phyloP scores from a whole-genome alignment of 2,888 invertebrate species.

The Torymus aiolomorphi region DNA sequence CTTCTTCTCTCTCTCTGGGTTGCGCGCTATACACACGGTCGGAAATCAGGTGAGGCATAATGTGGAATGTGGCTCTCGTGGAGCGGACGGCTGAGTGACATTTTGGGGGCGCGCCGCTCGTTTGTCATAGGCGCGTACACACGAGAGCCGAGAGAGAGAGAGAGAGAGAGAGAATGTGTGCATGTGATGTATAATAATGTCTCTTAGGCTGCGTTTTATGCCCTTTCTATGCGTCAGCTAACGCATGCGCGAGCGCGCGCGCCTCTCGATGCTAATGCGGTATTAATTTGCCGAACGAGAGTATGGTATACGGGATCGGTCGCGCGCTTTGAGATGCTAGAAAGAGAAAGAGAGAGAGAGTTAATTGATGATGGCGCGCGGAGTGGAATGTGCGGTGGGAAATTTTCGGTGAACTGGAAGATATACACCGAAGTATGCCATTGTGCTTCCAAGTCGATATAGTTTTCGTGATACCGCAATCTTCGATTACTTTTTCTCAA shows the following conservation, averaged over 20 bases:
- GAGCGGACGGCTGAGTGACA: slow-evolving; percentile 69
- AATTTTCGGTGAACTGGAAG: too few species aligned
- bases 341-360: neutral
- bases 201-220: slow-evolving; percentile 10
- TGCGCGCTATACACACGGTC: neutral
- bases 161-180: neutral
- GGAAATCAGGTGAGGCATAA: slow-evolving; percentile 65
- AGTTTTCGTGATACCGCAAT: too few species aligned
- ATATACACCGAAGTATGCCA: too few species aligned
- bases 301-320: too few species aligned
- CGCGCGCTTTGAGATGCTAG: too few species aligned
- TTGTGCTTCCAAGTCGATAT: too few species aligned
- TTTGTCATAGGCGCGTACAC: slow-evolving; percentile 67
- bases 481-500: too few species aligned
- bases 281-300: slow-evolving; percentile 44
- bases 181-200: slow-evolving; percentile 26
- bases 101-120: slow-evolving; percentile 73
- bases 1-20: neutral
- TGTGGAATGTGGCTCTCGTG: slow-evolving; percentile 65
- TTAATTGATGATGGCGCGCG: slow-evolving; percentile 25
- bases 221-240: neutral
- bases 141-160: too few species aligned
- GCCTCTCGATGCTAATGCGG: slow-evolving; percentile 24
- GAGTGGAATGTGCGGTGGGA: too few species aligned
- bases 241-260: too few species aligned